phyloP scores from a whole-genome alignment of 2,888 invertebrate species.

The Amphiduros pacificus region DNA sequence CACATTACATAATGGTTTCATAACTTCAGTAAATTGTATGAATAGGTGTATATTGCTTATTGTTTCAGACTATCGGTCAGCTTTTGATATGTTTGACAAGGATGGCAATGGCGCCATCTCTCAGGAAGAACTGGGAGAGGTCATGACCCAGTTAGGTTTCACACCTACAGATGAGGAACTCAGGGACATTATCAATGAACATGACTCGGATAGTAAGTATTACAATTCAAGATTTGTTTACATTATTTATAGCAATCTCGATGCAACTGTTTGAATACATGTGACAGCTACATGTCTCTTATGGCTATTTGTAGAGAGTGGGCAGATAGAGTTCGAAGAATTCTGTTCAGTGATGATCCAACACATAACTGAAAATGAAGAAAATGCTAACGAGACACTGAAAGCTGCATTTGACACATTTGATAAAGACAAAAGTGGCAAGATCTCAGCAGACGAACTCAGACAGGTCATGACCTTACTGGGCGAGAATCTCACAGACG shows the following conservation, averaged over 20 bases:
- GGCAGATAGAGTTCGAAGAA: constrained; percentile 18
- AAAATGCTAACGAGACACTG: constrained; percentile 8
- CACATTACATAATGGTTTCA: too few relatives aligned
- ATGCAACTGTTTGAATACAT: too few relatives aligned
- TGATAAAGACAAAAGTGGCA: constrained; percentile 10
- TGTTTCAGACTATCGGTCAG: constrained; percentile 10
- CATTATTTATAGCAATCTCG: too few relatives aligned
- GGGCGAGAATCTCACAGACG: constrained; percentile 15
- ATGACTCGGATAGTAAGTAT: constrained; percentile 17
- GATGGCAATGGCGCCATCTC: constrained; percentile 17
- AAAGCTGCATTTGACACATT: constrained; percentile 14
- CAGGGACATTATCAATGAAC: constrained; percentile 17
- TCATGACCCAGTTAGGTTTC: constrained; percentile 14
- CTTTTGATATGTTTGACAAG: constrained; percentile 14
- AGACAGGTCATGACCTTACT: constrained; percentile 12
- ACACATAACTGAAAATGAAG: constrained; percentile 4
- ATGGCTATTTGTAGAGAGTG: constrained; percentile 6
- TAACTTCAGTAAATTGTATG: too few relatives aligned
- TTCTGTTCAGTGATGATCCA: constrained; percentile 15
- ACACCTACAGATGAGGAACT: constrained; percentile 14
- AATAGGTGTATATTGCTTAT: too few relatives aligned
- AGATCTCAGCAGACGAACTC: constrained; percentile 15
- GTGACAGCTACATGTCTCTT: too few relatives aligned
- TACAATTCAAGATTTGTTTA: too few relatives aligned
- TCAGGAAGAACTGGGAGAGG: constrained; percentile 11